A percentile compares a stretch with the other conserved stretches of the same genome.
These are phyloP conservation scores for Trichomalopsis sarcophagae DNA, from an alignment of 1,140 invertebrate genomes.

Conservation along the genomic window DNA sequence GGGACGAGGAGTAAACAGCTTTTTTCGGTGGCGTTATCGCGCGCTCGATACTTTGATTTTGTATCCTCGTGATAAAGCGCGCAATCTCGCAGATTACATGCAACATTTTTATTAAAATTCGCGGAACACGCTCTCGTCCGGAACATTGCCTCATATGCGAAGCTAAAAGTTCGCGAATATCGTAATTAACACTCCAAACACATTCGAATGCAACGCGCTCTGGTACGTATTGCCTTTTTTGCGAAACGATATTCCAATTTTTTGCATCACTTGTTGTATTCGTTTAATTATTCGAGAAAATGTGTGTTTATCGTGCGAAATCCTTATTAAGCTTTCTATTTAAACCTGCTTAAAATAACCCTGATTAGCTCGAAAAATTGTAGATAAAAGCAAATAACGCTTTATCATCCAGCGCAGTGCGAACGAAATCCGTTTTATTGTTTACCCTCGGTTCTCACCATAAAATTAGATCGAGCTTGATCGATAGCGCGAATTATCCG, in stretches of 20 bases:
- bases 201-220: neutral
- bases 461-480: neutral
- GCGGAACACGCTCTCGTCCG: neutral
- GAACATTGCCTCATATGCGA: neutral
- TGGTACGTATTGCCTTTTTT: neutral
- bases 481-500: neutral
- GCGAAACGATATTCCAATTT: neutral
- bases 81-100: neutral
- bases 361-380: neutral
- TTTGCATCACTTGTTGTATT: neutral
- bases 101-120: neutral
- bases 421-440: neutral
- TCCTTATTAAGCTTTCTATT: neutral
- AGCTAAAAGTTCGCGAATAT: neutral
- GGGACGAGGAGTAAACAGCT: neutral
- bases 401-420: neutral
- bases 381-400: neutral
- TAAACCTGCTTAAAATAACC: neutral
- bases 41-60: neutral
- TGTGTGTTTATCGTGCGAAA: neutral
- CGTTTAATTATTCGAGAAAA: slow-evolving; percentile 6
- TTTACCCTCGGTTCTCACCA: neutral
- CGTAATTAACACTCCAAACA: neutral
- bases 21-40: neutral
- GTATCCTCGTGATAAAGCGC: neutral